Conservation (phyloP, 2,797 vertebrate species). For the Megaceryle alcyon region DNA sequence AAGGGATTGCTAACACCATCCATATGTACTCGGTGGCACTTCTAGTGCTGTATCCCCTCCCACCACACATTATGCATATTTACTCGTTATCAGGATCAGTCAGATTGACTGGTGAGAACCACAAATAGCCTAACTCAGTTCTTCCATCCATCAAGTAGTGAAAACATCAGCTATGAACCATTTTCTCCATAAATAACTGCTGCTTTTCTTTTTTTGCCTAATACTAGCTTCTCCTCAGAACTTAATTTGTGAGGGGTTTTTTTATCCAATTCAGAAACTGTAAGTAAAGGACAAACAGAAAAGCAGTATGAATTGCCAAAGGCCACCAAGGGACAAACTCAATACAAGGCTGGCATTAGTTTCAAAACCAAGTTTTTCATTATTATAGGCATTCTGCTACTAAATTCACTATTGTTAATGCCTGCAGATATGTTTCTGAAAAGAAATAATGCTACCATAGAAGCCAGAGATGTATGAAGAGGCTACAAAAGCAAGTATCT, state of each 20-base stretch:
- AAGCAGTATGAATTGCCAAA: neutral
- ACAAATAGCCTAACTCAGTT: neutral
- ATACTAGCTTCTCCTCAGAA: neutral
- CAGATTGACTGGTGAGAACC: neutral
- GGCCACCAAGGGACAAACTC: neutral
- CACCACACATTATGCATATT: neutral
- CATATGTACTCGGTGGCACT: neutral
- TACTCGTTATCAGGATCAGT: constrained; percentile 7
- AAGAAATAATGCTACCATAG: neutral
- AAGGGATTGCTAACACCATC: neutral
- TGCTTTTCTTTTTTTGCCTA: neutral
- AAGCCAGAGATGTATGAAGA: neutral
- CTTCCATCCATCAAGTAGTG: neutral
- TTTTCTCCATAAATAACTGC: neutral
- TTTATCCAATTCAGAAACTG: neutral
- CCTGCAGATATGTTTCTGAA: neutral
- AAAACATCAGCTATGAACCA: neutral
- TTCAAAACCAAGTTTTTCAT: neutral
- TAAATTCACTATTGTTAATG: neutral
- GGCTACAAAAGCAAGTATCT: neutral
- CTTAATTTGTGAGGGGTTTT: neutral
- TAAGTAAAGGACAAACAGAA: constrained; percentile 8
- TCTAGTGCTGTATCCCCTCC: neutral
- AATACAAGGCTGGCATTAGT: neutral
- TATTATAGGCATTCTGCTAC: neutral